These are phyloP conservation scores for Melanchra persicariae DNA, from an alignment of 2,888 invertebrate genomes.

Conservation along the genomic window DNA sequence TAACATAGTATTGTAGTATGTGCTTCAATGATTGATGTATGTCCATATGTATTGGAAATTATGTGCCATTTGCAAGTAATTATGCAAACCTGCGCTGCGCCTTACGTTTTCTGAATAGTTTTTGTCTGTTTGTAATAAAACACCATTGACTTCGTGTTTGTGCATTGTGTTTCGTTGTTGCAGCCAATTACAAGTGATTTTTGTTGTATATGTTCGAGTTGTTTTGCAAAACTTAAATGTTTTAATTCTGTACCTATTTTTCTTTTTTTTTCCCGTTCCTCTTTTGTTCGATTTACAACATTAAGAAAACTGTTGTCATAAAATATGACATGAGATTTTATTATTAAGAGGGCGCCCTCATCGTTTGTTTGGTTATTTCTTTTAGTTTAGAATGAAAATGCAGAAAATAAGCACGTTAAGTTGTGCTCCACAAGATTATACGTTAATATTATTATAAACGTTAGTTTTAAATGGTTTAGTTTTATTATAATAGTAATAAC, in stretches of 20 bases:
- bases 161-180: conserved; percentile 2
- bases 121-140: conserved; percentile 20
- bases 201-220: background rate
- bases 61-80: conserved; percentile 28
- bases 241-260: background rate
- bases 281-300: background rate
- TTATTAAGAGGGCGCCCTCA: no score
- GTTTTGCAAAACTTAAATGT: background rate
- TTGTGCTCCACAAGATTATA: no score
- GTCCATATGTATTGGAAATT: background rate
- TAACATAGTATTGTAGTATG: conserved; percentile 22
- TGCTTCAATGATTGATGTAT: conserved; percentile 12
- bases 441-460: no score
- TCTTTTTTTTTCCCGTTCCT: background rate
- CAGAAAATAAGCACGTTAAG: no score
- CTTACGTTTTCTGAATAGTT: conserved; percentile 39
- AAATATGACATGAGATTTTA: no score
- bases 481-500: no score
- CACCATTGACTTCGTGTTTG: conserved; percentile 17
- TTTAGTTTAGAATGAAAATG: no score
- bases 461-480: no score
- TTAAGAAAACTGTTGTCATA: background rate
- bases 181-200: background rate
- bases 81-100: conserved; percentile 36
- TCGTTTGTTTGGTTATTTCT: no score